Conservation (phyloP, 2,888 invertebrate species). For the Elysia crispata region DNA sequence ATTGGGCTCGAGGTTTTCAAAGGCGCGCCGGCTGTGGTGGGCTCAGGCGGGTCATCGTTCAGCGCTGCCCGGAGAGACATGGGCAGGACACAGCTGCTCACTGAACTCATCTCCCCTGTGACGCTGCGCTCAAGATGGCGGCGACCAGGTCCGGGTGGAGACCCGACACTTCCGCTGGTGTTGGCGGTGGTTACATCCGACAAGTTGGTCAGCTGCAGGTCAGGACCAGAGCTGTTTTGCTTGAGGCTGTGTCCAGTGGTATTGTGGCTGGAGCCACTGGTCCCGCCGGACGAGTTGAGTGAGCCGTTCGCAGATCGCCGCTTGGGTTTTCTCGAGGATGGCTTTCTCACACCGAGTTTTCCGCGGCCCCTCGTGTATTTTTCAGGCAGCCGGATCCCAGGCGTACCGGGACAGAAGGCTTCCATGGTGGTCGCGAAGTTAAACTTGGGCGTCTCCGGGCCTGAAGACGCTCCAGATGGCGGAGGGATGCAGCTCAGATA, state of each 20-base stretch:
- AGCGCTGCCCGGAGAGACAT: constrained; percentile 15
- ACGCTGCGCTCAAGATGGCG: no score
- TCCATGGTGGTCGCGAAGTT: no score
- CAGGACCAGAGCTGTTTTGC: neutral
- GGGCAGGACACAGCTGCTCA: constrained; percentile 7
- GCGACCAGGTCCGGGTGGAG: no score
- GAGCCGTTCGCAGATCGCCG: neutral
- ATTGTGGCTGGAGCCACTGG: neutral
- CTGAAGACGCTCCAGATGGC: no score
- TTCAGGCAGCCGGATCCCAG: no score
- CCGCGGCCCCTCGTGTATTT: no score
- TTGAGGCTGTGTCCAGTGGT: neutral
- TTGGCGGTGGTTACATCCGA: neutral
- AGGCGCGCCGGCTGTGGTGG: neutral
- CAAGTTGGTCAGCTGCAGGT: neutral
- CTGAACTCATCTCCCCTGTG: neutral
- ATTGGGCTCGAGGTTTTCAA: constrained; percentile 43
- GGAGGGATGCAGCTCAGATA: no score
- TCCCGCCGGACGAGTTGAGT: neutral
- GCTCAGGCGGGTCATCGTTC: constrained; percentile 29
- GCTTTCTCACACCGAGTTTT: no score
- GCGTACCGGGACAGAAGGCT: no score
- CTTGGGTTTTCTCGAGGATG: no score
- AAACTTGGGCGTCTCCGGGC: no score
- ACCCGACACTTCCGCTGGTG: no score